Percentiles rank a stretch among this genome's conserved stretches.
Evolutionary conservation across 2,888 invertebrate species (phyloP).

Genomic region (Opisthograptis luteolata): DNA sequence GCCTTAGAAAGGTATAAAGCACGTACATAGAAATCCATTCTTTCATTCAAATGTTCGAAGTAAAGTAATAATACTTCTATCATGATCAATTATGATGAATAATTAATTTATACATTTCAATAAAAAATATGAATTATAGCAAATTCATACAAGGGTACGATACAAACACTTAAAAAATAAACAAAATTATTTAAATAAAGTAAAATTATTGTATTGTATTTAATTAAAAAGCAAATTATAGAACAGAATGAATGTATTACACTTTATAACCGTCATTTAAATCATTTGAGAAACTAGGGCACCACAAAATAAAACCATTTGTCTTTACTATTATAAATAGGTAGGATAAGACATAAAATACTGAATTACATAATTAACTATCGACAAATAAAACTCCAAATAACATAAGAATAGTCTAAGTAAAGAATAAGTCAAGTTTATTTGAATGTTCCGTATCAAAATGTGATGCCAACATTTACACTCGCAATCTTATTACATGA

Average conservation of each 20-base stretch:
- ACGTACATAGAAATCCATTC: slow-evolving; percentile 69
- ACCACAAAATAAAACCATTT: slow-evolving; percentile 73
- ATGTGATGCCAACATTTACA: slow-evolving; percentile 63
- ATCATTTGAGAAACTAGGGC: slow-evolving; percentile 71
- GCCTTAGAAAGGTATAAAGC: slow-evolving; percentile 79
- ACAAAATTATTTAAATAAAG: slow-evolving; percentile 36
- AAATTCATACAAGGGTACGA: slow-evolving; percentile 23
- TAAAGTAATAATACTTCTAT: slow-evolving; percentile 49
- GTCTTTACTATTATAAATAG: slow-evolving; percentile 57
- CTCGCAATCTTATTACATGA: slow-evolving; percentile 40
- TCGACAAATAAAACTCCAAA: slow-evolving; percentile 51
- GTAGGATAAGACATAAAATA: slow-evolving; percentile 73
- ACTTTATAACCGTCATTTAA: slow-evolving; percentile 21
- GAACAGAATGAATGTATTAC: slow-evolving; percentile 24
- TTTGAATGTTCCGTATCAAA: slow-evolving; percentile 42
- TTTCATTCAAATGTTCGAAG: slow-evolving; percentile 56
- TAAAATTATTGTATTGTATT: slow-evolving; percentile 34
- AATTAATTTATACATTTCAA: slow-evolving; percentile 57
- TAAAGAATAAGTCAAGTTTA: slow-evolving; percentile 45
- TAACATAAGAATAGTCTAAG: slow-evolving; percentile 46
- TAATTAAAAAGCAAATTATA: slow-evolving; percentile 12
- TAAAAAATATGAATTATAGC: slow-evolving; percentile 32
- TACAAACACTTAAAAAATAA: slow-evolving; percentile 37
- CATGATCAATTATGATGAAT: slow-evolving; percentile 50
- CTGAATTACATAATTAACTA: slow-evolving; percentile 52